Conservation (phyloP, 1,140 invertebrate species). For the Pararge aegeria region DNA sequence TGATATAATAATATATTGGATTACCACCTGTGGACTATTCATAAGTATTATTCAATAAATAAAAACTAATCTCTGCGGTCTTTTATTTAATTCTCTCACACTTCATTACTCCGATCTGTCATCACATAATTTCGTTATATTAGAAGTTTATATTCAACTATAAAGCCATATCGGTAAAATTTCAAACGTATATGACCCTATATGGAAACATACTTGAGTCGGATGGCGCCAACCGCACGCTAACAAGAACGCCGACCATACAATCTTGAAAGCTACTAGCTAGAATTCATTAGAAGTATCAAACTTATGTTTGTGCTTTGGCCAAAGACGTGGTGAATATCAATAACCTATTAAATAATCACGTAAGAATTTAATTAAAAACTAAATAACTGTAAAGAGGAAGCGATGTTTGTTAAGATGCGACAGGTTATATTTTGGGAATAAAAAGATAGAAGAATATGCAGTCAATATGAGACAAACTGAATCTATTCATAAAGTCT, state of each 20-base stretch:
- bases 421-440: neutral
- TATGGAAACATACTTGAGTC: constrained; percentile 36
- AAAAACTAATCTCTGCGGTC: neutral
- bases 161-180: constrained; percentile 22
- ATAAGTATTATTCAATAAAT: neutral
- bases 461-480: neutral
- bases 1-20: neutral
- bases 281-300: constrained; percentile 6
- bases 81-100: neutral
- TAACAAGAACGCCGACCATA: constrained; percentile 29
- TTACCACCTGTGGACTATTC: neutral
- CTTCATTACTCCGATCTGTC: neutral
- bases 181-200: constrained; percentile 33
- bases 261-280: constrained; percentile 14
- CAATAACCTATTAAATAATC: constrained; percentile 14
- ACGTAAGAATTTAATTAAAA: neutral
- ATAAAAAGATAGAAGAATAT: neutral
- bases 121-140: constrained; percentile 4
- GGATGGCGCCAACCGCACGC: constrained; percentile 51
- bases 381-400: neutral
- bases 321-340: neutral
- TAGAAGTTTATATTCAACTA: constrained; percentile 6
- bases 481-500: neutral
- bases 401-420: neutral
- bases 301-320: constrained; percentile 19